A percentile compares a stretch with the other conserved stretches of the same genome.
Conservation (phyloP, 2,113 vertebrate genomes). For the Columba livia region DNA sequence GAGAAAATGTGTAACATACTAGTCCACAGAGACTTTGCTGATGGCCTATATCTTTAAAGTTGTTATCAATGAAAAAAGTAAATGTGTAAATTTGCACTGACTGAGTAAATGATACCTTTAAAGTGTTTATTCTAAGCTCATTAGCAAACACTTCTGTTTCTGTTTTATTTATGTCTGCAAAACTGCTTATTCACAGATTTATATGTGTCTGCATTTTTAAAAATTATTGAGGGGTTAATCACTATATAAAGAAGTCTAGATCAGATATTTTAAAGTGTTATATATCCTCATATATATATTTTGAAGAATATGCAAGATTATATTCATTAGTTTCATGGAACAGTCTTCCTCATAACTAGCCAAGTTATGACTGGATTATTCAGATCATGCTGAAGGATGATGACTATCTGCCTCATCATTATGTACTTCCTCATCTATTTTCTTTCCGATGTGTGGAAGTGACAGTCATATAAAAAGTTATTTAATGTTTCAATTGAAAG, state of each 20-base stretch:
- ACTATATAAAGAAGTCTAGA: background rate
- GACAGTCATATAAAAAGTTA: background rate
- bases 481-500: background rate
- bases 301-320: background rate
- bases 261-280: background rate
- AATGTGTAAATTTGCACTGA: background rate
- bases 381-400: background rate
- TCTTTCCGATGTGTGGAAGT: background rate
- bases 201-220: background rate
- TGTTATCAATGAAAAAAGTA: background rate
- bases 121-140: background rate
- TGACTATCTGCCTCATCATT: background rate
- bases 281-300: background rate
- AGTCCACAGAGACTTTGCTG: background rate
- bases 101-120: background rate
- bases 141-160: background rate
- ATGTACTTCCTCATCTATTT: background rate
- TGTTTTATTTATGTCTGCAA: background rate
- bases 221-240: background rate
- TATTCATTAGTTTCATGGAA: background rate
- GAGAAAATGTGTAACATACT: background rate
- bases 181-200: background rate
- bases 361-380: background rate
- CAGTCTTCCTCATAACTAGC: background rate
- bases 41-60: background rate